Percentiles rank a stretch among this genome's conserved stretches.
Evolutionary conservation across 2,113 vertebrate genomes (phyloP).

Genomic region (Suricata suricatta): DNA sequence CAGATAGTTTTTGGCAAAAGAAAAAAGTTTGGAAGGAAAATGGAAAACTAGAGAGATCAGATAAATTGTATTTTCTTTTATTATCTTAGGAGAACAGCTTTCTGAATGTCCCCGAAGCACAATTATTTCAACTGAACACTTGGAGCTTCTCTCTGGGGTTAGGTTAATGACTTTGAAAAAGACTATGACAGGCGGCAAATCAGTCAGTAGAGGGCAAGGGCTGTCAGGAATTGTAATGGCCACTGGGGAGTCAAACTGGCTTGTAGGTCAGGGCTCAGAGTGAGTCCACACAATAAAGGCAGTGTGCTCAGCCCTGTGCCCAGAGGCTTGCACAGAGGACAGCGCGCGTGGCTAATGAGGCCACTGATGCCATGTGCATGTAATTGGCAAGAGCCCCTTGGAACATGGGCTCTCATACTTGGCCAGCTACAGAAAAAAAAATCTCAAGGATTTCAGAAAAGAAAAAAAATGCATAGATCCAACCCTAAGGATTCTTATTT

Average conservation of each 20-base stretch:
- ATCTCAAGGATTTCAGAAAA: neutral
- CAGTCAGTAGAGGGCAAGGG: rapidly evolving
- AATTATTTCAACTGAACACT: neutral
- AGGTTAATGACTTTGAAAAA: neutral
- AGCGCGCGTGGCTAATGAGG: rapidly evolving
- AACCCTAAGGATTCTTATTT: neutral
- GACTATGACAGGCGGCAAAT: rapidly evolving
- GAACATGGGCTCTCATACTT: rapidly evolving
- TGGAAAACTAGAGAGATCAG: neutral
- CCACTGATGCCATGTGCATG: rapidly evolving
- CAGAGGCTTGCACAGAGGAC: neutral
- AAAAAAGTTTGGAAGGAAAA: neutral
- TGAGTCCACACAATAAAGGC: rapidly evolving
- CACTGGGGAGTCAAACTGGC: neutral
- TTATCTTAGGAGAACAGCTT: neutral
- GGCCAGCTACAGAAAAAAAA: too few species aligned
- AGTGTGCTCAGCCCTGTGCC: rapidly evolving
- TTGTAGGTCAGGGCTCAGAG: neutral
- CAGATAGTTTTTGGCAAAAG: neutral
- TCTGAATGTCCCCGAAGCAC: neutral
- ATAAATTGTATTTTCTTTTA: neutral
- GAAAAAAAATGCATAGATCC: neutral
- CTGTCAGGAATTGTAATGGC: neutral
- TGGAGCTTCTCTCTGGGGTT: neutral
- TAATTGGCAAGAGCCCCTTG: neutral